phyloP scores from a whole-genome alignment of 1,140 invertebrate species.

The Neodiprion lecontei region DNA sequence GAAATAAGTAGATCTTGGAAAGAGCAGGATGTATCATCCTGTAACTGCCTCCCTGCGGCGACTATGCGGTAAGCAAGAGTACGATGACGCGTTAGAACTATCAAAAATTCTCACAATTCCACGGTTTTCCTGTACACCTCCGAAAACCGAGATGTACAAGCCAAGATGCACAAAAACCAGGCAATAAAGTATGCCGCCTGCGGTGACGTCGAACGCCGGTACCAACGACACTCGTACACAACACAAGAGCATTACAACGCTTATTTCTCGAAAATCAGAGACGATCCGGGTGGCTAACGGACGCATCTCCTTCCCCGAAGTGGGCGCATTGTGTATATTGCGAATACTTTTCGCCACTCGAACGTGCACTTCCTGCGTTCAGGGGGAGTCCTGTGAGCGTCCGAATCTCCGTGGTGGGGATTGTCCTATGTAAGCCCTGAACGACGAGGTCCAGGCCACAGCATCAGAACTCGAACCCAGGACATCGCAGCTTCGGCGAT shows the following conservation, averaged over 20 bases:
- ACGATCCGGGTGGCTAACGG: neutral
- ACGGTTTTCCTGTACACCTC: neutral
- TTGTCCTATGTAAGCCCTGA: conserved; percentile 62
- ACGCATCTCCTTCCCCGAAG: neutral
- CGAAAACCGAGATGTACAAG: neutral
- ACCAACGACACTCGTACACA: neutral
- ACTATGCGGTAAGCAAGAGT: too few species aligned
- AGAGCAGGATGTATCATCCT: too few species aligned
- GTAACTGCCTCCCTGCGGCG: too few species aligned
- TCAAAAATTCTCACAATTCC: neutral
- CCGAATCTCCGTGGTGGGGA: conserved; percentile 48
- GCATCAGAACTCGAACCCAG: conserved; percentile 54
- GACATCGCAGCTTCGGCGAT: conserved; percentile 34
- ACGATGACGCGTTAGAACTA: too few species aligned
- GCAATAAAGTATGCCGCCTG: neutral
- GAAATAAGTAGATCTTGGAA: too few species aligned
- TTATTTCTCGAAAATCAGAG: neutral
- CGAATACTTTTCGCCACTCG: neutral
- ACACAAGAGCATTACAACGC: neutral
- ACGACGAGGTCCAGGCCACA: conserved; percentile 59
- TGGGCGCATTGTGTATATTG: neutral
- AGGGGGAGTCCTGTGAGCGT: conserved; percentile 54
- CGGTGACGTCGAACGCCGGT: neutral
- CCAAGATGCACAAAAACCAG: neutral
- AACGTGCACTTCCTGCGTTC: conserved; percentile 52